These are phyloP conservation scores for Cerastoderma edule DNA, from an alignment of 2,888 invertebrate genomes.

Conservation along the genomic window DNA sequence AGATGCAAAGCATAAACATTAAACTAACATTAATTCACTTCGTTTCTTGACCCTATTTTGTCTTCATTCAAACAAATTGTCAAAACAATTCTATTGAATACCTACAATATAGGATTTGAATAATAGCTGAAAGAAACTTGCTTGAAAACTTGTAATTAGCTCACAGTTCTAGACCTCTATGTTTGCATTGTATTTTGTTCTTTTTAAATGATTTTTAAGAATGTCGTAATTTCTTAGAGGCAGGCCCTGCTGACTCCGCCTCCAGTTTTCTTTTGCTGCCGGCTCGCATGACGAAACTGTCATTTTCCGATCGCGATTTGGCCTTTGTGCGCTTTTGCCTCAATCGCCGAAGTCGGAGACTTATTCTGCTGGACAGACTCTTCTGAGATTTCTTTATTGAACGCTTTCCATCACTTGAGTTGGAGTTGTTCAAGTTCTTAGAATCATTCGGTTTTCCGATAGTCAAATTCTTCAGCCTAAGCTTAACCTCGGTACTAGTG, in stretches of 20 bases:
- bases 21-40: too few relatives aligned
- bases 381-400: conserved; percentile 40
- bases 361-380: conserved; percentile 58
- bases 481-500: conserved; percentile 40
- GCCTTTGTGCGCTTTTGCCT: conserved; percentile 37
- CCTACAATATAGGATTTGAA: too few relatives aligned
- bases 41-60: too few relatives aligned
- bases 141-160: too few relatives aligned
- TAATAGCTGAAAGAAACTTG: too few relatives aligned
- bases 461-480: conserved; percentile 43
- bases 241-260: conserved; percentile 38
- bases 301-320: conserved; percentile 57
- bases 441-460: conserved; percentile 23
- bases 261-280: conserved; percentile 65
- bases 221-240: conserved; percentile 58
- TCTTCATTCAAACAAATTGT: too few relatives aligned
- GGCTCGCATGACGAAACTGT: conserved; percentile 46
- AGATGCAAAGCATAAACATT: too few relatives aligned
- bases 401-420: conserved; percentile 31
- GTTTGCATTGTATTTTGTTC: too few relatives aligned
- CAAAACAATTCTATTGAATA: too few relatives aligned
- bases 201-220: too few relatives aligned
- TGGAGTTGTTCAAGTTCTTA: conserved; percentile 49
- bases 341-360: conserved; percentile 50
- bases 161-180: too few relatives aligned